A percentile compares a stretch with the other conserved stretches of the same genome.
Evolutionary conservation across 2,888 invertebrate genomes (phyloP).

Genomic region (Acronicta leporina): DNA sequence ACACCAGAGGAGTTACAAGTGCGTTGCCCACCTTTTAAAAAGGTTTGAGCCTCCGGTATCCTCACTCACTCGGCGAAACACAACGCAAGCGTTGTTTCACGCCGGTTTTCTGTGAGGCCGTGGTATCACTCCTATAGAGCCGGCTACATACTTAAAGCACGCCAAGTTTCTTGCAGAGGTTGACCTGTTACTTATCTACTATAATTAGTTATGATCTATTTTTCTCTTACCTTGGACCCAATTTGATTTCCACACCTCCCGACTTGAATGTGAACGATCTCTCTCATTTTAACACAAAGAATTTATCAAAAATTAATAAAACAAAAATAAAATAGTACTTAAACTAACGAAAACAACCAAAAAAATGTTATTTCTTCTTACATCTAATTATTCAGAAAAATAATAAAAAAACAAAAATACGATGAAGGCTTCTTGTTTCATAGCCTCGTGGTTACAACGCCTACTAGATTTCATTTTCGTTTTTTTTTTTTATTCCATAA

Average conservation of each 20-base stretch:
- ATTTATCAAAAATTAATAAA: conserved; percentile 68
- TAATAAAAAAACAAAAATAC: conserved; percentile 56
- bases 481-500: no score
- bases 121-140: no score
- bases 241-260: conserved; percentile 90
- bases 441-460: conserved; percentile 50
- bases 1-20: no score
- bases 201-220: no score
- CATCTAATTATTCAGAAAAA: conserved; percentile 64
- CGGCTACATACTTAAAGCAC: no score
- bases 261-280: conserved; percentile 94
- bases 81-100: no score
- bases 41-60: no score
- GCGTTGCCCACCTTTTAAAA: no score
- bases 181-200: no score
- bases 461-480: conserved; percentile 28
- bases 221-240: conserved; percentile 93
- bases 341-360: conserved; percentile 64
- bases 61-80: no score
- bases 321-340: conserved; percentile 53
- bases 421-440: conserved; percentile 56
- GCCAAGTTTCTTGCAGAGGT: no score
- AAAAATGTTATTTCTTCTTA: conserved; percentile 60
- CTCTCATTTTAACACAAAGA: conserved; percentile 90
- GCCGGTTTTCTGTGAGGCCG: no score